A percentile compares a stretch with the other conserved stretches of the same genome.
Conservation (phyloP, 2,113 vertebrate genomes). For the Ailuropoda melanoleuca region DNA sequence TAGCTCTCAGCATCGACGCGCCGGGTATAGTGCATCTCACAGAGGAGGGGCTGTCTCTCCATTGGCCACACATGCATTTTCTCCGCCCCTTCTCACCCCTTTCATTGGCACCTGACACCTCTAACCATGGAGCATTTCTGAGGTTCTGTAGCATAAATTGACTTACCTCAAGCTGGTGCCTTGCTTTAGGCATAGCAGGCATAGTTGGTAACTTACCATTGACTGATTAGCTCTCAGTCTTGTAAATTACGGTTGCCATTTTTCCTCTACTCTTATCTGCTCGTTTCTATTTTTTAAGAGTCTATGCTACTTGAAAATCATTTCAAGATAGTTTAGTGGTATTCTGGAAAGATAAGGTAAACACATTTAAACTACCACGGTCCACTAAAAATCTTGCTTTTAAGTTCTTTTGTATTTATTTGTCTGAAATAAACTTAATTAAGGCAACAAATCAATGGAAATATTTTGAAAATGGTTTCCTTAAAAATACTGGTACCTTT, state of each 20-base stretch:
- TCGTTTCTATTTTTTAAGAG: neutral
- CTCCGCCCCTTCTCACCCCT: neutral
- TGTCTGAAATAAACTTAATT: neutral
- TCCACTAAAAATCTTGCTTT: neutral
- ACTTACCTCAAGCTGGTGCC: neutral
- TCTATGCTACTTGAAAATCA: neutral
- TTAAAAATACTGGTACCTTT: neutral
- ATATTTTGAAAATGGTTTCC: neutral
- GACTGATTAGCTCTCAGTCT: neutral
- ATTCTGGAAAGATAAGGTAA: neutral
- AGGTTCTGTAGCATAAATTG: neutral
- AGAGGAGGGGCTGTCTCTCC: neutral
- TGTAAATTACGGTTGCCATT: neutral
- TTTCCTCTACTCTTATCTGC: neutral
- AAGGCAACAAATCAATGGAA: neutral
- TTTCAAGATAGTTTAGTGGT: neutral
- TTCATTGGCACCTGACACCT: neutral
- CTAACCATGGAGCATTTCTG: neutral
- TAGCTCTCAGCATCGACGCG: neutral
- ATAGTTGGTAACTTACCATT: neutral
- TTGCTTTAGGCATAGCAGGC: neutral
- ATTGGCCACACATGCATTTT: fast-evolving
- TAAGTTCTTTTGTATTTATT: slow-evolving; percentile 9
- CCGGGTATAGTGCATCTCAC: fast-evolving
- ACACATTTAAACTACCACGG: neutral